Conservation (phyloP, 2,797 vertebrate species). For the Enteromius treurensis region DNA sequence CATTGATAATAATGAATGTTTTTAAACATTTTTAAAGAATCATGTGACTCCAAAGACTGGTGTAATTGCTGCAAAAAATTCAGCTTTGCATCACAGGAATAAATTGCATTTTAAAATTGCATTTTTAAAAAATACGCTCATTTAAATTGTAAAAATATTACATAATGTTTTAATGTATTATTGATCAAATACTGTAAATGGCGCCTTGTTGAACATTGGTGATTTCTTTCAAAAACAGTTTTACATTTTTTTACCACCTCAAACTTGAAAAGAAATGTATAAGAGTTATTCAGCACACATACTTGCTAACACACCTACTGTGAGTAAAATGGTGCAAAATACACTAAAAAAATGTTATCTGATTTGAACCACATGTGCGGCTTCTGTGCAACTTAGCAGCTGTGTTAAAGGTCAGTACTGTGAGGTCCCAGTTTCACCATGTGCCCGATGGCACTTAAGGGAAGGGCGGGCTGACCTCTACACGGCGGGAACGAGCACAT, state of each 20-base stretch:
- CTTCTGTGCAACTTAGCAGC: conserved; percentile 47
- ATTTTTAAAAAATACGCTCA: background rate
- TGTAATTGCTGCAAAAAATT: background rate
- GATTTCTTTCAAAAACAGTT: background rate
- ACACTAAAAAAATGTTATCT: conserved; percentile 32
- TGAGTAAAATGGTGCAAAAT: conserved; percentile 39
- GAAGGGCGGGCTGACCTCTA: conserved; percentile 34
- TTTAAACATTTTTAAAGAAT: background rate
- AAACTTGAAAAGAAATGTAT: background rate
- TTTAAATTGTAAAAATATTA: background rate
- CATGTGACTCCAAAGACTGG: background rate
- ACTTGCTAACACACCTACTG: background rate
- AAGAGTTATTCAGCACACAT: conserved; percentile 1
- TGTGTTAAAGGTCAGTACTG: conserved; percentile 46
- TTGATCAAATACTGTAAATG: background rate
- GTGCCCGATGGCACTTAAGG: conserved; percentile 40
- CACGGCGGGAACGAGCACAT: conserved; percentile 50
- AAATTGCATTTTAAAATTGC: background rate
- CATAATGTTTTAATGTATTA: background rate
- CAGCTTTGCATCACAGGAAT: background rate
- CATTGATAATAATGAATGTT: background rate
- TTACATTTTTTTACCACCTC: background rate
- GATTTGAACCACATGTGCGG: conserved; percentile 39
- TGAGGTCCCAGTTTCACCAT: conserved; percentile 35
- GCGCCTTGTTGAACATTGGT: background rate